Percentiles rank a stretch among this genome's conserved stretches.
These are phyloP conservation scores for Drosophila teissieri DNA, from an alignment of 1,140 invertebrate genomes.

Conservation along the genomic window DNA sequence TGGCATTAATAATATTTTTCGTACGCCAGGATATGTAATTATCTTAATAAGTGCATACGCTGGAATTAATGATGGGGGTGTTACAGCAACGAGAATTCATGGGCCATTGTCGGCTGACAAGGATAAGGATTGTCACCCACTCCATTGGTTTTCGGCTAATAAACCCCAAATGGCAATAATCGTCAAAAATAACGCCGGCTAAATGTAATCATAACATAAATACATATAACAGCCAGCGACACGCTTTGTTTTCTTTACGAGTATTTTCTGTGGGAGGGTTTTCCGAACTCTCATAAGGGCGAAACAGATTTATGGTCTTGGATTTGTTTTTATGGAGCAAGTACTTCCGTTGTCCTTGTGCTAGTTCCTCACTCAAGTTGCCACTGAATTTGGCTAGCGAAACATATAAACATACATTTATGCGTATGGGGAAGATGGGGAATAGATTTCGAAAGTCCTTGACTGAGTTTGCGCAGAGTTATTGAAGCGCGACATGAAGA, in stretches of 20 bases:
- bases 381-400: conserved; percentile 16
- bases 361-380: conserved; percentile 25
- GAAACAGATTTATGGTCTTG: conserved; percentile 60
- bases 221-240: conserved; percentile 26
- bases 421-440: conserved; percentile 16
- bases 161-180: conserved; percentile 59
- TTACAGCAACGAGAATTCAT: conserved; percentile 38
- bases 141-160: conserved; percentile 17
- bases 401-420: conserved; percentile 46
- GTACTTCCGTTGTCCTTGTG: conserved; percentile 64
- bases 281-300: conserved; percentile 24
- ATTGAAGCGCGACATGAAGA: conserved; percentile 42
- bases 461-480: conserved; percentile 36
- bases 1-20: conserved; percentile 38
- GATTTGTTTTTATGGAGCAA: conserved; percentile 65
- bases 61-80: conserved; percentile 43
- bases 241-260: conserved; percentile 19
- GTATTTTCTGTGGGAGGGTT: conserved; percentile 20
- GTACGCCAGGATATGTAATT: conserved; percentile 48
- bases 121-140: conserved; percentile 25
- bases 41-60: conserved; percentile 60
- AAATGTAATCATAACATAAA: conserved; percentile 59
- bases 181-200: conserved; percentile 68
- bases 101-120: conserved; percentile 42
- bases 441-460: conserved; percentile 37